Evolutionary conservation across 2,113 vertebrate genomes (phyloP), one percentile per base, ranked within the genome.

Genomic region (Platysteira castanea): DNA sequence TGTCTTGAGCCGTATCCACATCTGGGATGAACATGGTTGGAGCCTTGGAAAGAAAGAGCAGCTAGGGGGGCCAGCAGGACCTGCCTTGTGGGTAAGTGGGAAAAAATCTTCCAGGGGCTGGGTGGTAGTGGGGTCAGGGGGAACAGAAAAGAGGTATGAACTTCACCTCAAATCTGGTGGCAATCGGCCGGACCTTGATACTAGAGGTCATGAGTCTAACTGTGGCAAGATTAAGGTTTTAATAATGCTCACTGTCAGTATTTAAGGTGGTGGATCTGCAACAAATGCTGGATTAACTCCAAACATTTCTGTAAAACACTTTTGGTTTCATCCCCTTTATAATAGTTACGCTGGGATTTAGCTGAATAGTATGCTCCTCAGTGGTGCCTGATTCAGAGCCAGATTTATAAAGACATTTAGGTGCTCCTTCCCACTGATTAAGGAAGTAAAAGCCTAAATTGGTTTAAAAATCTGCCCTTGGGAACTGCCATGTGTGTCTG

Each of bases 351-450:
- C 49, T 68, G 68, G 44, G 71, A 93, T 93, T 90, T 94, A 86
- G 39, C 87, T 88, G 53, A 93, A 67, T 83, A 73, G 47, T 44
- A 9, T 30, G 63, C 28, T 96, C 59, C 87, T 88, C 44, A 56
- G 64, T 44, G 75, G 60, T 78, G 60, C 46, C 21, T 92, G 75
- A 86, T 90, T 90, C 68, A 91, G 59, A 84, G 76, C 19, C 95
- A 92, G 68, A 93, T 93, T 94, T 94, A 74, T 81, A 87, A 86
- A 91, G 93, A 75, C 23, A 93, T 90, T 94, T 94, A 87, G 79
- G 80, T 75, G 73, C 80, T 94, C 57, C 56, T 90, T 93, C 63
- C 86, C 83, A 68, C 90, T 91, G 92, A 96, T 84, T 65, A 87
- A 95, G 56, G 57, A 94, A 94, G 73, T 64, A 92, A 93, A 95